Evolutionary conservation across 2,797 vertebrate species (phyloP), one percentile per base, ranked within the genome.

Genomic region (Spondyliosoma cantharus): DNA sequence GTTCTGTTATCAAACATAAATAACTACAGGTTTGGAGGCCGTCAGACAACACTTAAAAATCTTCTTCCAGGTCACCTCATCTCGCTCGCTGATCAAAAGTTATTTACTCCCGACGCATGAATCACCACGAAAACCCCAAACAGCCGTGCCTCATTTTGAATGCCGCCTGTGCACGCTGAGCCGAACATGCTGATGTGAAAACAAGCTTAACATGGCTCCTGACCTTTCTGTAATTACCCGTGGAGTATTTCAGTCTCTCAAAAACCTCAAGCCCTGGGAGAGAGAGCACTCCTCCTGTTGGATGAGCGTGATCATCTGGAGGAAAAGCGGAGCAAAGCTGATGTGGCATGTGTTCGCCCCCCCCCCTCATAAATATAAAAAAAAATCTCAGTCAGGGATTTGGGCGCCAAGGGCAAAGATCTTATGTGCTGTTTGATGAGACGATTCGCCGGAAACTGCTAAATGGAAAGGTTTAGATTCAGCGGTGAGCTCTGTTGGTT

Each of bases 221-320:
- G 88, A 93, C 90, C 87, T 92, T 92, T 91, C 70, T 76, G 76
- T 93, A 91, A 93, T 91, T 92, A 91, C 81, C 84, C 67, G 2
- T 60, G 20, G 87, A 86, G 82, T 85, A 85, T 87, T 87, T 88
- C 78, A 74, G 48, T 62, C 81, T 80, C 85, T 82, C 69, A 71
- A 37, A 37, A 29, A 32, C 81, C 70, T 84, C 53, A 79, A 83
- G 63, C 79, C 79, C 54, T 17, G 43, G 1, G 32, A 7, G 32
- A 32, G 32, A 74, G 82, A 80, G 62, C 25, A 9, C 78, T 69
- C 71, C 77, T 72, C 27, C 59, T 6, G 0, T 32, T 48, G 50
- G 76, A 83, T 11, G 73, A 78, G 74, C 3, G 1, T 3, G 32
- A 60, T 72, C 78, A 85, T 84, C 74, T 87, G 89, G 81, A 84